Base-by-base conservation (phyloP, 2,113 vertebrate genomes). In the Malurus elegans region DNA sequence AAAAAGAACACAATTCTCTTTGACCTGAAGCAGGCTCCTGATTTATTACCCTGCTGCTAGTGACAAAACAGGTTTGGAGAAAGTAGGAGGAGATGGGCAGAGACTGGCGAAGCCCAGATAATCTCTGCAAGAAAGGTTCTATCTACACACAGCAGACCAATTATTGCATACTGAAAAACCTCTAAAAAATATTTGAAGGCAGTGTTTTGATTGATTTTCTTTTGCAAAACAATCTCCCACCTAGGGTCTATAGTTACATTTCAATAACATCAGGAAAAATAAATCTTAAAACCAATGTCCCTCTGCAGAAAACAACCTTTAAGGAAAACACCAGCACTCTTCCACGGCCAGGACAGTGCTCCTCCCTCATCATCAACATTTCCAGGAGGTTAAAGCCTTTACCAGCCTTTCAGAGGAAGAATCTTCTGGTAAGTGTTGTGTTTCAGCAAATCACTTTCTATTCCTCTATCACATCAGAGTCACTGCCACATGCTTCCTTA, bases 141-240 rank as follows among this genome's bases (percentile, higher is more conserved):
- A 70, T 50, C 54, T 80, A 50, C 29, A 34, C 50, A 42, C 0
- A 6, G 64, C 54, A 56, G 61, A 16, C 25, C 85, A 86, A 62
- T 82, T 73, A 92, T 23, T 32, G 7, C 54, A 61, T 20, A 40
- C 40, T 50, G 36, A 51, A 75, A 73, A 79, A 69, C 16, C 20
- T 44, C 29, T 42, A 75, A 47, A 85, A 44, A 69, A 45, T 5
- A 95, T 36, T 82, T 88, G 40, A 50, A 58, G 19, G 34, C 21
- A 87, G 40, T 38, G 31, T 79, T 92, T 64, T 78, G 60, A 92
- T 71, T 62, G 38, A 89, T 92, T 95, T 95, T 75, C 44, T 61
- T 93, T 42, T 82, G 42, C 45, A 85, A 92, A 92, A 57, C 48
- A 42, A 69, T 69, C 57, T 74, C 64, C 81, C 32, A 64, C 54